These are phyloP conservation scores for Triplophysa dalaica DNA, from an alignment of 2,113 vertebrate species.

Conservation along the genomic window DNA sequence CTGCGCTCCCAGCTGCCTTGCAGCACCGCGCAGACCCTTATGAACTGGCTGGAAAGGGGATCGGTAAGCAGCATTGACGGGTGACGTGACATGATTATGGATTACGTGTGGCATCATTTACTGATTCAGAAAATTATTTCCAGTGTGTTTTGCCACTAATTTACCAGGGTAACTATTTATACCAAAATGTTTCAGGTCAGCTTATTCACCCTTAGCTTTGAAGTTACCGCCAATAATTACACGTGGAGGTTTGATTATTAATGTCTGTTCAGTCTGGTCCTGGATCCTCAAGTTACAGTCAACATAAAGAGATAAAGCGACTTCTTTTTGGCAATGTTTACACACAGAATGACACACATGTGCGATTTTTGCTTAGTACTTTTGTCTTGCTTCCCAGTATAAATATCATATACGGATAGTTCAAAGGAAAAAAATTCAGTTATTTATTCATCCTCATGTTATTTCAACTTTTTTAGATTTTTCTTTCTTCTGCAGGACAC, in stretches of 20 bases:
- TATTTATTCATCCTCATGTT: too few species aligned
- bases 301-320: not conserved
- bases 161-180: too few species aligned
- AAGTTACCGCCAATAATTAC: not conserved
- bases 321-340: too few species aligned
- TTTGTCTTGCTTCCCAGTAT: too few species aligned
- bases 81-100: not conserved
- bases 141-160: too few species aligned
- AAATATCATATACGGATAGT: too few species aligned
- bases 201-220: not conserved
- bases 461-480: too few species aligned
- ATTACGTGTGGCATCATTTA: not conserved
- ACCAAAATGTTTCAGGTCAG: not conserved
- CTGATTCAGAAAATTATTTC: too few species aligned
- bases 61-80: slow-evolving; percentile 74
- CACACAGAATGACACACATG: too few species aligned
- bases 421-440: too few species aligned
- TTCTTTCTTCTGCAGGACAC: too few species aligned
- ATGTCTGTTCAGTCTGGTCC: not conserved
- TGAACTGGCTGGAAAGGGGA: slow-evolving; percentile 83
- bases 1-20: slow-evolving; percentile 83
- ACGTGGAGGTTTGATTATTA: not conserved
- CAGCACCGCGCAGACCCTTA: slow-evolving; percentile 78
- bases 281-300: not conserved
- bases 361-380: too few species aligned